phyloP scores from a whole-genome alignment of 2,888 invertebrate species.

The Tetranychus piercei region DNA sequence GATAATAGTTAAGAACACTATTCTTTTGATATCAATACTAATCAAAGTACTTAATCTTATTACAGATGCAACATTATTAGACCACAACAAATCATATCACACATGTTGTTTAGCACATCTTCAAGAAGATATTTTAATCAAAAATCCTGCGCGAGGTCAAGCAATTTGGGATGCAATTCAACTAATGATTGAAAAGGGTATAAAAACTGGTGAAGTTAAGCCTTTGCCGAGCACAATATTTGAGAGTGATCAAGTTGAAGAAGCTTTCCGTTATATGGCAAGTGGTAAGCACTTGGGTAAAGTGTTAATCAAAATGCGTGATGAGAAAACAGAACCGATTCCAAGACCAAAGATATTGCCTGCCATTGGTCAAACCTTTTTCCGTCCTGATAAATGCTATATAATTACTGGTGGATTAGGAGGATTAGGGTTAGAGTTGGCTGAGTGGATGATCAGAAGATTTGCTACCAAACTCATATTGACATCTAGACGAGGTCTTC shows the following conservation, averaged over 20 bases:
- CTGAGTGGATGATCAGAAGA: slow-evolving; percentile 65
- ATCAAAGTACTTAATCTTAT: not conserved
- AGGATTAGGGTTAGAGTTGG: slow-evolving; percentile 84
- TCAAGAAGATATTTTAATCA: not conserved
- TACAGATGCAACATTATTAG: not conserved
- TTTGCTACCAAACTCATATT: slow-evolving; percentile 69
- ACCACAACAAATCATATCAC: slow-evolving; percentile 5
- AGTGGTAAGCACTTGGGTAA: slow-evolving; percentile 94
- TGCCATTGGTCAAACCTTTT: slow-evolving; percentile 53
- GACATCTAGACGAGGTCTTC: slow-evolving; percentile 71
- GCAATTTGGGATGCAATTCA: not conserved
- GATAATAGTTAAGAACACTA: no score
- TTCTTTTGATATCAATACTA: not conserved
- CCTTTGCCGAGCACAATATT: slow-evolving; percentile 70
- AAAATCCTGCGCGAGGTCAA: not conserved
- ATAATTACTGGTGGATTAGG: slow-evolving; percentile 57
- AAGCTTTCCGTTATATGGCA: slow-evolving; percentile 86
- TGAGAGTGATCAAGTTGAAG: slow-evolving; percentile 65
- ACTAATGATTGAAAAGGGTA: slow-evolving; percentile 33
- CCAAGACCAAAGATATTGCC: not conserved
- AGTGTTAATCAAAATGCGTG: slow-evolving; percentile 70
- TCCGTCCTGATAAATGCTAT: slow-evolving; percentile 39
- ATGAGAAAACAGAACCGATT: slow-evolving; percentile 44
- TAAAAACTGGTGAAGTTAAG: slow-evolving; percentile 50
- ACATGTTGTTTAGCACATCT: slow-evolving; percentile 12